Percentiles rank a stretch among this genome's conserved stretches.
phyloP scores from a whole-genome alignment of 2,113 vertebrate genomes.

The Glaucomys volans region DNA sequence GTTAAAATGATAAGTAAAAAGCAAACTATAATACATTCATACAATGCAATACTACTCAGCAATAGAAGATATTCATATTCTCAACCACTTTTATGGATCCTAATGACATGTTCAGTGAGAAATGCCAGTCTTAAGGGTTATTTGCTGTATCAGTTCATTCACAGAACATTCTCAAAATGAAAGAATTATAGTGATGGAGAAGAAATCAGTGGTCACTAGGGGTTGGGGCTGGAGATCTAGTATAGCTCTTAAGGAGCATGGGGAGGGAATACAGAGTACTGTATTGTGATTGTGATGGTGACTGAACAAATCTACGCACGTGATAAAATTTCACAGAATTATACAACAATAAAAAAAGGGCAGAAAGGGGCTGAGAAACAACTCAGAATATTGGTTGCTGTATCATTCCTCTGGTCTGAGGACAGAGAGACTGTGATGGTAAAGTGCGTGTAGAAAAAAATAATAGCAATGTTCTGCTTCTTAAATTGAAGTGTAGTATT shows the following conservation, averaged over 20 bases:
- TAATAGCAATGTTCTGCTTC: background rate
- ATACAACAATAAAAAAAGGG: background rate
- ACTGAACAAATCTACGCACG: background rate
- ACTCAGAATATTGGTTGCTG: background rate
- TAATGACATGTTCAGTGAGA: background rate
- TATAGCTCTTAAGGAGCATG: background rate
- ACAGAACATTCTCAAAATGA: background rate
- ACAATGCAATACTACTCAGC: background rate
- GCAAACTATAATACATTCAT: background rate
- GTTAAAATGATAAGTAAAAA: background rate
- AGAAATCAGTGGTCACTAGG: background rate
- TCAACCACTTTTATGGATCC: background rate
- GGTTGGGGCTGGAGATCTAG: background rate
- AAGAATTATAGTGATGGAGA: background rate
- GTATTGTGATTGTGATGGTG: background rate
- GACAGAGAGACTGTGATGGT: background rate
- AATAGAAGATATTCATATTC: background rate
- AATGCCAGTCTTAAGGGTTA: background rate
- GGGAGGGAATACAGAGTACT: background rate
- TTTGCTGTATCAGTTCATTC: background rate
- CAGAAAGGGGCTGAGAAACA: background rate
- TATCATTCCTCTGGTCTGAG: background rate
- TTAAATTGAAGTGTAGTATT: background rate
- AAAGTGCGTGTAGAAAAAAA: background rate
- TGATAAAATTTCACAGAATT: background rate